Percentiles rank a stretch among this genome's conserved stretches.
Evolutionary conservation across 2,113 vertebrate genomes (phyloP).

Genomic region (Thunnus thynnus): DNA sequence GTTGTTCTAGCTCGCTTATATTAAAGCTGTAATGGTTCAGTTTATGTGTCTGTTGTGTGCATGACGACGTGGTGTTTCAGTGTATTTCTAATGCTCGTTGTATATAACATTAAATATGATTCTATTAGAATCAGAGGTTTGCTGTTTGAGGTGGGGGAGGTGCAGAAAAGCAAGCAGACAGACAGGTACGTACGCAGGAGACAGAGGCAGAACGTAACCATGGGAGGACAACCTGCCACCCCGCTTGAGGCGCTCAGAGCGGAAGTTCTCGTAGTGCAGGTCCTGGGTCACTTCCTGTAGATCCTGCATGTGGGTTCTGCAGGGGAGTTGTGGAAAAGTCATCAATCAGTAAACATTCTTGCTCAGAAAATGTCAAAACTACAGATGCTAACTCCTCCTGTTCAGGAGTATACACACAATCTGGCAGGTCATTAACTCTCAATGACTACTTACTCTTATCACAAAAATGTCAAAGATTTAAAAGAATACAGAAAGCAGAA

Average conservation of each 20-base stretch:
- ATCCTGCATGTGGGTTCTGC: constrained; percentile 98
- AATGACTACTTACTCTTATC: too few species aligned
- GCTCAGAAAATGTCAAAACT: neutral
- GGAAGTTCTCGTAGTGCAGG: constrained; percentile 99
- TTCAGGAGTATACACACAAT: neutral
- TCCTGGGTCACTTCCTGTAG: constrained; percentile 99
- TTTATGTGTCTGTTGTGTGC: neutral
- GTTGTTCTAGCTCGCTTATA: neutral
- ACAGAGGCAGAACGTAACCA: constrained; percentile 83
- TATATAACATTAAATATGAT: neutral
- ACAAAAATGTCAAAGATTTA: neutral
- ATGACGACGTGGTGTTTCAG: neutral
- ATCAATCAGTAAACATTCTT: constrained; percentile 1
- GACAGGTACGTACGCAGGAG: constrained; percentile 83
- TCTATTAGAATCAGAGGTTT: constrained; percentile 5
- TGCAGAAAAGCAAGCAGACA: constrained; percentile 71
- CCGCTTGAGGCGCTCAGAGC: constrained; percentile 96
- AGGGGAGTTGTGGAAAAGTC: constrained; percentile 6
- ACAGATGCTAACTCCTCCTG: neutral
- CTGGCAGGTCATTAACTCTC: too few species aligned
- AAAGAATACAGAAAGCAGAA: neutral
- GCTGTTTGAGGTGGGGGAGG: constrained; percentile 74
- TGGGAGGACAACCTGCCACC: constrained; percentile 92
- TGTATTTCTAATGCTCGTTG: neutral
- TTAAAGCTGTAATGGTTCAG: too few species aligned